A percentile compares a stretch with the other conserved stretches of the same genome.
Conservation (phyloP, 2,888 invertebrate species). For the Diadegma fenestrale region DNA sequence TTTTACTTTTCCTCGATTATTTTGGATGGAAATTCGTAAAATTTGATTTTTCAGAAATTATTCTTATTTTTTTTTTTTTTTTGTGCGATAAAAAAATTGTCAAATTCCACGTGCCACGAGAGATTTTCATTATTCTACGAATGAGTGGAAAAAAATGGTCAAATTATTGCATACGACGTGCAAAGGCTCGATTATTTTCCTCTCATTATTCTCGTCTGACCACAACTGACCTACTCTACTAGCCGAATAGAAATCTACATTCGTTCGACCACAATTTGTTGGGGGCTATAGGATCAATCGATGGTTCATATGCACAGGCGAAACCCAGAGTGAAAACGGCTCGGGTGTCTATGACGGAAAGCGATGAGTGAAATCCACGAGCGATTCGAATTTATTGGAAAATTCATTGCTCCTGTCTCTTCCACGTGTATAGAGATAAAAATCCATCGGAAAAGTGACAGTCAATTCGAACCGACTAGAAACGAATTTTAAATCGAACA, state of each 20-base stretch:
- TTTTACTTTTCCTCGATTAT: neutral
- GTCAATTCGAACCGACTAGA: neutral
- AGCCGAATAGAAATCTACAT: slow-evolving; percentile 40
- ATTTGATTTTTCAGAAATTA: too few relatives aligned
- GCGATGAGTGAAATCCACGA: slow-evolving; percentile 30
- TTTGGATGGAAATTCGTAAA: too few relatives aligned
- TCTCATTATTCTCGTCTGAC: slow-evolving; percentile 40
- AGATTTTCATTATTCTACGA: neutral
- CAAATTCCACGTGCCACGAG: neutral
- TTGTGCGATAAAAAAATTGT: too few relatives aligned
- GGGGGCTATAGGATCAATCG: slow-evolving; percentile 23
- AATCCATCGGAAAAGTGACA: neutral
- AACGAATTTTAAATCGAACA: neutral
- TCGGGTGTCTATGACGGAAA: slow-evolving; percentile 28
- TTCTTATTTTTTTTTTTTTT: neutral
- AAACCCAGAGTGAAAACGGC: slow-evolving; percentile 3
- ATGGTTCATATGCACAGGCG: slow-evolving; percentile 1
- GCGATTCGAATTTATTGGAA: slow-evolving; percentile 46
- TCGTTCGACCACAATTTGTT: slow-evolving; percentile 34
- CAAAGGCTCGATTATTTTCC: neutral
- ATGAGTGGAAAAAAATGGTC: too few relatives aligned
- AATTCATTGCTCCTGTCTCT: slow-evolving; percentile 42
- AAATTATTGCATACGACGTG: neutral
- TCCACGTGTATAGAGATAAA: slow-evolving; percentile 26
- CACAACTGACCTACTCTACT: slow-evolving; percentile 44